Conservation (phyloP, 2,113 vertebrate species). For the Ochotona princeps region DNA sequence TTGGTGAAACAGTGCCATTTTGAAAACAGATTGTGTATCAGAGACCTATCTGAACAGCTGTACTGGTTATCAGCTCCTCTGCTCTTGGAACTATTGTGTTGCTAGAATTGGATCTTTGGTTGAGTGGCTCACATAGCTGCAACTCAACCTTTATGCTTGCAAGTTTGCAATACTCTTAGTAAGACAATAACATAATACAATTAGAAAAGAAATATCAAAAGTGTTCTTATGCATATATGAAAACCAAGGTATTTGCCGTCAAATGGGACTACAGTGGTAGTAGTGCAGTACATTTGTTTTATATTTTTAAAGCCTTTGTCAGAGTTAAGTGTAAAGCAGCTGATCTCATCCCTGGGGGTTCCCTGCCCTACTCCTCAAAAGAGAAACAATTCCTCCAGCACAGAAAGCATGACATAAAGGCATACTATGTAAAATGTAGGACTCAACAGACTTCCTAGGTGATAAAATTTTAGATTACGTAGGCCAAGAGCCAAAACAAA, state of each 20-base stretch:
- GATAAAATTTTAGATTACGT: neutral
- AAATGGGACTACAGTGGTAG: neutral
- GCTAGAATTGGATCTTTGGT: constrained; percentile 79
- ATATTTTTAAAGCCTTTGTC: neutral
- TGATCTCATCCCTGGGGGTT: neutral
- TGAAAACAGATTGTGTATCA: constrained; percentile 67
- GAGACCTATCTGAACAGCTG: constrained; percentile 74
- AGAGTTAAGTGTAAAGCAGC: constrained; percentile 8
- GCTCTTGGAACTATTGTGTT: constrained; percentile 82
- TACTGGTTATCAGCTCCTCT: constrained; percentile 82
- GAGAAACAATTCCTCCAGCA: neutral
- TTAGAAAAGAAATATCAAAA: neutral
- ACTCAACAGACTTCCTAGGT: neutral
- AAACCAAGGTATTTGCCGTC: neutral
- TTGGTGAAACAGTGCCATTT: constrained; percentile 78
- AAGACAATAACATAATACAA: constrained; percentile 9
- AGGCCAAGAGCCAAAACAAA: neutral
- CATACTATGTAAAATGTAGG: neutral
- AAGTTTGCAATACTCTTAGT: constrained; percentile 55
- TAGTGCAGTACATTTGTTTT: neutral
- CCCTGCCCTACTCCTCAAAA: neutral
- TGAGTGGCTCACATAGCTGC: constrained; percentile 84
- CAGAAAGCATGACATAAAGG: neutral
- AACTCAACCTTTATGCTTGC: constrained; percentile 73
- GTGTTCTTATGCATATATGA: neutral